Evolutionary conservation across 1,140 invertebrate species (phyloP).

Genomic region (Neodiprion virginianus): DNA sequence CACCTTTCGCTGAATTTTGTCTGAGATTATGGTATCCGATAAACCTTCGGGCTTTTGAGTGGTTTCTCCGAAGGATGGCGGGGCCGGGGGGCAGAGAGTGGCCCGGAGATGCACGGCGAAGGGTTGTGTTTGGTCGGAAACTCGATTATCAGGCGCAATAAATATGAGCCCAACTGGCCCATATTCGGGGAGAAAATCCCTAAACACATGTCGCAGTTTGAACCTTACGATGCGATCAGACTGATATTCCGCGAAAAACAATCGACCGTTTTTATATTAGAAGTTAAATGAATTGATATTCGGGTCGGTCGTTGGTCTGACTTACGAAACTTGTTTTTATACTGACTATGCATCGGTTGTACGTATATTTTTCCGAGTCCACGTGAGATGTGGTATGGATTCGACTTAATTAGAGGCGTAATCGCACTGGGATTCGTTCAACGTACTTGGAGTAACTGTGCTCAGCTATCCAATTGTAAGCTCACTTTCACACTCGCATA

Average conservation of each 20-base stretch:
- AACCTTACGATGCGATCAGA: background rate
- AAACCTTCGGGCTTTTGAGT: background rate
- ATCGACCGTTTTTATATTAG: too few relatives aligned
- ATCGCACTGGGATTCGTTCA: background rate
- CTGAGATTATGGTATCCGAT: background rate
- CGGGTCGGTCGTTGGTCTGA: too few relatives aligned
- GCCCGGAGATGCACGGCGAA: background rate
- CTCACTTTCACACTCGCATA: too few relatives aligned
- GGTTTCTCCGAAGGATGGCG: background rate
- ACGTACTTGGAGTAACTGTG: background rate
- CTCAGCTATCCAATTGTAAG: too few relatives aligned
- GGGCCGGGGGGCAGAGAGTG: background rate
- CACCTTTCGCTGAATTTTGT: background rate
- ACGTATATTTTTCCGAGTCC: background rate
- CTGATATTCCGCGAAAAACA: background rate
- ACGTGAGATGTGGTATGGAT: background rate
- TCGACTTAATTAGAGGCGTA: background rate
- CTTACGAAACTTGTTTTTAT: too few relatives aligned
- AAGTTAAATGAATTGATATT: too few relatives aligned
- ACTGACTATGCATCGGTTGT: too few relatives aligned
- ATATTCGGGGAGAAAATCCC: too few relatives aligned
- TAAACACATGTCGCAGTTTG: too few relatives aligned
- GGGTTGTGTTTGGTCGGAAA: background rate
- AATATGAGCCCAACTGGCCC: background rate
- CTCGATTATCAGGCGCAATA: background rate